phyloP scores from a whole-genome alignment of 1,140 invertebrate genomes.

The Euura saliciscinereae region DNA sequence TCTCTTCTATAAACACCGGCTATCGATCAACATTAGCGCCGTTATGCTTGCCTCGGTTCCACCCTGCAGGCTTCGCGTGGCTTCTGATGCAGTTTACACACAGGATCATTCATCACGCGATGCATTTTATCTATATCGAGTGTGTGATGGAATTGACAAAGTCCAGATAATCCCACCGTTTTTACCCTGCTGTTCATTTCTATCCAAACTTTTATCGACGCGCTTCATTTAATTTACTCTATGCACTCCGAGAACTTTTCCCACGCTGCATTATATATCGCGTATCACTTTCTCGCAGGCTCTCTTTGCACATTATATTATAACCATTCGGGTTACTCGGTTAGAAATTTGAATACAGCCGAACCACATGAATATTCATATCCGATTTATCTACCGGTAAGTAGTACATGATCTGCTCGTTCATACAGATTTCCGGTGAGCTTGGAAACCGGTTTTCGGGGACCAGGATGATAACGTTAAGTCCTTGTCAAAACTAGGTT shows the following conservation, averaged over 20 bases:
- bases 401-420: not conserved
- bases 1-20: not conserved
- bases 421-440: not conserved
- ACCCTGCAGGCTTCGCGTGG: not conserved
- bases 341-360: not conserved
- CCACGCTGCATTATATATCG: no score
- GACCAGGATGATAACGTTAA: not conserved
- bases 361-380: not conserved
- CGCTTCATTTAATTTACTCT: not conserved
- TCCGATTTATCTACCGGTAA: not conserved
- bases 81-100: not conserved
- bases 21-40: slow-evolving; percentile 1
- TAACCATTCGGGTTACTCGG: not conserved
- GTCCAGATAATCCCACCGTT: not conserved
- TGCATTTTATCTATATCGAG: not conserved
- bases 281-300: not conserved
- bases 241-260: not conserved
- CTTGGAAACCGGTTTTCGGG: not conserved
- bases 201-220: not conserved
- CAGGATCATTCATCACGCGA: not conserved
- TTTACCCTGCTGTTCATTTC: not conserved
- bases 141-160: not conserved
- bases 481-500: slow-evolving; percentile 4
- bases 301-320: not conserved
- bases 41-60: not conserved